Base-by-base conservation (phyloP, 2,113 vertebrate species). In the Verasper variegatus region DNA sequence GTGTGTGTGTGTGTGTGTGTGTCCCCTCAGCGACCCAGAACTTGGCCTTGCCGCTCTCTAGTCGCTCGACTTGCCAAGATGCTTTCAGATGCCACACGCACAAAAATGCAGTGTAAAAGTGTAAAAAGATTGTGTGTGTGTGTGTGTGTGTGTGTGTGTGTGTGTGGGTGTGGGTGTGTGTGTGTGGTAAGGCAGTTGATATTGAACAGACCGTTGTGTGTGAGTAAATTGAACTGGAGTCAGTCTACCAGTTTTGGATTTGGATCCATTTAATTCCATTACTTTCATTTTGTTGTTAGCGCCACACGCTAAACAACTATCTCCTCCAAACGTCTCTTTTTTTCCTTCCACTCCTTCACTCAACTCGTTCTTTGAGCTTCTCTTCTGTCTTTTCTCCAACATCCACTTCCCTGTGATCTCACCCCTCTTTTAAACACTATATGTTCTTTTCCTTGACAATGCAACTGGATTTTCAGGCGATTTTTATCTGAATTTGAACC, bases 231-330 rank as follows among this genome's bases (percentile, higher is more conserved):
- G 64, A 73, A 61, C 51, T 78, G 40, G 75, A 88, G 78, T 85
- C 76, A 55, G 68, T 77, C 68, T 64, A 65, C 69, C 72, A 54
- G 37, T 73, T 76, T 26, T 81, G 80, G 81, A 83, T 74, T 78
- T 51, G 9, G 54, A 71, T 56, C 42, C 52, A 66, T 78, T 88
- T 88, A 68, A 85, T 86, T 85, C 74, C 71, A 86, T 87, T 90
- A 71, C 56, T 51, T 75, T 81, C 63, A 66, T 82, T 68, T 70
- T 20, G 73, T 71, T 84, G 35, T 81, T 75, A 66, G 35, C 24
- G 42, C 42, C 55, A 61, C 59, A 69, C 18, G 59, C 74, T 80
- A 71, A 40, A 55, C 62, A 23, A 1, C 21, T 13, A 42, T 42
- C 35, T 37, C 35, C 35, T 37, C 35, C 31, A 71, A 59, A 37